These are phyloP conservation scores for Psix sp. DNA, from an alignment of 1,140 invertebrate species.

Conservation along the genomic window DNA sequence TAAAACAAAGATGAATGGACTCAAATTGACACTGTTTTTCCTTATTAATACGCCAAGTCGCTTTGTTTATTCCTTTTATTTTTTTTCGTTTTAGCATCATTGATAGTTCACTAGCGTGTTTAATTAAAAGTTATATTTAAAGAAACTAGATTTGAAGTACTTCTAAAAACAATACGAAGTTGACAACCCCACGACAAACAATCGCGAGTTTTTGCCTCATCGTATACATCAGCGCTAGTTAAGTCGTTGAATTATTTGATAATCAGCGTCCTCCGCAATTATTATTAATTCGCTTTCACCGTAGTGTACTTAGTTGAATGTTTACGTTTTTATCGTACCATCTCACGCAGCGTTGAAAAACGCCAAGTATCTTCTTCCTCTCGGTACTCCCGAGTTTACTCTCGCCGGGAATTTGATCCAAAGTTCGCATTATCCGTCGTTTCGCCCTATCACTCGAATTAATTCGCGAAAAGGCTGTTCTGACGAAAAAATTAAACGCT, in stretches of 20 bases:
- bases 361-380: too few species aligned
- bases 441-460: conserved; percentile 8
- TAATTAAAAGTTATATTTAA: conserved; percentile 49
- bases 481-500: conserved; percentile 2
- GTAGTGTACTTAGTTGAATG: conserved; percentile 19
- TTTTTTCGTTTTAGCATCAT: too few species aligned
- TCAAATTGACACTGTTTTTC: too few species aligned
- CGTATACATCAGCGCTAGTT: conserved; percentile 18
- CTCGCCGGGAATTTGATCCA: conserved; percentile 27
- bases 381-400: conserved; percentile 36
- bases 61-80: conserved; percentile 20
- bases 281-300: conserved; percentile 35
- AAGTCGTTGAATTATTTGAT: conserved; percentile 23
- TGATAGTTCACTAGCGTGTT: conserved; percentile 38
- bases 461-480: conserved; percentile 14
- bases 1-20: too few species aligned
- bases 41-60: conserved; percentile 28
- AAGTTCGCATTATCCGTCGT: conserved; percentile 30
- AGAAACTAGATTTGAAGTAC: conserved; percentile 50
- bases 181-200: conserved; percentile 37
- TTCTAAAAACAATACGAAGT: conserved; percentile 33
- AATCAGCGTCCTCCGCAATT: conserved; percentile 8
- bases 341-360: too few species aligned
- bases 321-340: conserved; percentile 9
- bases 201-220: conserved; percentile 38